Base-by-base conservation (phyloP, 1,140 invertebrate genomes). In the Drosophila malerkotliana region DNA sequence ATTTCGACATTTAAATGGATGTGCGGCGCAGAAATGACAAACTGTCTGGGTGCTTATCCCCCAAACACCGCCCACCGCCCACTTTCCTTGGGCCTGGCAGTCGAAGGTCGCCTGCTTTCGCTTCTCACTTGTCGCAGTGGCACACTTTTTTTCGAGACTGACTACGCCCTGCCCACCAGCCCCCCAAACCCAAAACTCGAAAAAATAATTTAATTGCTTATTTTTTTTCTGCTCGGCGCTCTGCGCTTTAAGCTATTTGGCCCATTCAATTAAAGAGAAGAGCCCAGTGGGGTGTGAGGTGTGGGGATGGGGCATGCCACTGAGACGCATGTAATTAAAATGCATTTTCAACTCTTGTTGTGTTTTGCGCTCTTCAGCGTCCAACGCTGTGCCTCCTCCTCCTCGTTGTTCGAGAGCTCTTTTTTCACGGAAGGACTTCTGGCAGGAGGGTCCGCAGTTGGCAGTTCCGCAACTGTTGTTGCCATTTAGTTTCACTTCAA, bases 281-380 rank as follows among this genome's bases (percentile, higher is more conserved):
- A 57, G 56, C 12, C 26, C 28, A 34, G 18, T 28, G 14, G 30
- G 32, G 21, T n/a, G 10, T 41, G 34, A 7, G 37, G 2, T 4
- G 28, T 7, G 3, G 7, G 6, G 9, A 7, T 32, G 32, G 8
- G 8, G 8, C 21, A 14, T 61, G 60, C 72, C 51, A 74, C 60
- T 66, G 64, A 77, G 68, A 85, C 68, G 77, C 68, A 71, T 77
- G 81, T 77, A 85, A 84, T 84, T 84, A 84, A 84, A 84, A 84
- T 85, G 68, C 72, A 79, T 85, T 80, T 79, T 77, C 54, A 84
- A 84, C 77, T 84, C 77, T 74, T 84, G 64, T 59, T 77, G 48
- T 77, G 52, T 69, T 84, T 52, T 66, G 56, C 57, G 57, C 63
- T 81, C 57, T 64, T 77, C n/a, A 62, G 26, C 39, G 26, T 28